These are phyloP conservation scores for Perca flavescens DNA, from an alignment of 2,113 vertebrate genomes.

Conservation along the genomic window DNA sequence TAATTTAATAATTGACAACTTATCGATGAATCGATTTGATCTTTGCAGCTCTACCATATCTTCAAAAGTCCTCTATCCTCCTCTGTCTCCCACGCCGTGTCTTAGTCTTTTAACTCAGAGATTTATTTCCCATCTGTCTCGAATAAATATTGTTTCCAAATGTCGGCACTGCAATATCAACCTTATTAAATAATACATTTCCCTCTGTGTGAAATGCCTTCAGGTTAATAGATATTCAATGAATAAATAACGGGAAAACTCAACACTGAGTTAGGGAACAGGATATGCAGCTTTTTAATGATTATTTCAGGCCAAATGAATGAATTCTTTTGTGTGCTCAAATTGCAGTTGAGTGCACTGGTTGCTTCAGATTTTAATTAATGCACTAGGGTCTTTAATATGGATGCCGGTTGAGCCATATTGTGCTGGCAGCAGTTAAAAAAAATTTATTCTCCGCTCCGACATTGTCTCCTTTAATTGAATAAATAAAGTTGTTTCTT, in stretches of 20 bases:
- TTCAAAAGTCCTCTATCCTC: no score
- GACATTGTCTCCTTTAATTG: constrained; percentile 78
- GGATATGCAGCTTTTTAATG: constrained; percentile 62
- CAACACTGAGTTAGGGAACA: constrained; percentile 44
- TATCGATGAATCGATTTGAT: no score
- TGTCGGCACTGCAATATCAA: constrained; percentile 51
- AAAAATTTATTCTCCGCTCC: constrained; percentile 69
- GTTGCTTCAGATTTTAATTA: constrained; percentile 77
- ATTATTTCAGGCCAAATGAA: constrained; percentile 77
- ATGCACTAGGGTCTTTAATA: constrained; percentile 80
- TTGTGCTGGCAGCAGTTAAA: constrained; percentile 80
- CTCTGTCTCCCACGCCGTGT: no score
- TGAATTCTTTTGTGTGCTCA: constrained; percentile 71
- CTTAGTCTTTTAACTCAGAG: not conserved
- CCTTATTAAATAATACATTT: constrained; percentile 65
- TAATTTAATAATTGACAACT: no score
- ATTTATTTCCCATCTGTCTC: constrained; percentile 62
- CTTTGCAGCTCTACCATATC: no score
- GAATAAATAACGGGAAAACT: constrained; percentile 69
- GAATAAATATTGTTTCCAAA: constrained; percentile 60
- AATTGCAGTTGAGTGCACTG: constrained; percentile 65
- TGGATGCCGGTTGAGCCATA: constrained; percentile 74
- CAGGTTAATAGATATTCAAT: constrained; percentile 73
- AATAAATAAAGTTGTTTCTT: constrained; percentile 77
- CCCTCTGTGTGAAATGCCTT: constrained; percentile 59